Conservation (phyloP, 2,797 vertebrate genomes). For the Tarsius wallacei region DNA sequence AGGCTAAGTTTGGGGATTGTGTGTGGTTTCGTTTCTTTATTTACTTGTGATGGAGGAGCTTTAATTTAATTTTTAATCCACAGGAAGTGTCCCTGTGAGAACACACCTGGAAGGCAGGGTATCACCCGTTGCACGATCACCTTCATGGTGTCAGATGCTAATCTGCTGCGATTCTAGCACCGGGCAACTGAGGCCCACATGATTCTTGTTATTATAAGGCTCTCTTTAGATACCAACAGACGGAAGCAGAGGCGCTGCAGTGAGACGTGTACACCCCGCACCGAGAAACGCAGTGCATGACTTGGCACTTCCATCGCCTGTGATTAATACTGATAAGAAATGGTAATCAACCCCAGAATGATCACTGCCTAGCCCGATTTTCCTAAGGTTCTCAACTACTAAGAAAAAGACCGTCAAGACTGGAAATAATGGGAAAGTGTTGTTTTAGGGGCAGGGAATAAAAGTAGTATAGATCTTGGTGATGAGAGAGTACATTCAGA, state of each 20-base stretch:
- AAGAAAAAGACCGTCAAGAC: conserved; percentile 19
- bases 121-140: conserved; percentile 27
- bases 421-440: not conserved
- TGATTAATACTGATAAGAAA: conserved; percentile 25
- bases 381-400: conserved; percentile 36
- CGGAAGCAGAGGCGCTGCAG: conserved; percentile 37
- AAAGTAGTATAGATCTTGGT: conserved; percentile 52
- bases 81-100: conserved; percentile 75
- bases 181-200: not conserved
- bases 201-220: conserved; percentile 63
- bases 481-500: conserved; percentile 36
- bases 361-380: conserved; percentile 15
- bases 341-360: not conserved
- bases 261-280: not conserved
- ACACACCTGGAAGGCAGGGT: conserved; percentile 50
- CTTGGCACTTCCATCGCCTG: not conserved
- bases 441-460: conserved; percentile 18
- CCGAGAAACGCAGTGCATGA: not conserved
- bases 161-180: conserved; percentile 75
- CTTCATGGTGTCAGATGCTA: conserved; percentile 71
- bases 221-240: conserved; percentile 59
- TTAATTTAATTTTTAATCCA: conserved; percentile 89
- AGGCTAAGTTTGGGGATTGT: conserved; percentile 85
- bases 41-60: conserved; percentile 80
- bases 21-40: conserved; percentile 78